A percentile compares a stretch with the other conserved stretches of the same genome.
Evolutionary conservation across 35 echinoderm and acorn worm species (phyloP).

Genomic region (Ptychodera flava): DNA sequence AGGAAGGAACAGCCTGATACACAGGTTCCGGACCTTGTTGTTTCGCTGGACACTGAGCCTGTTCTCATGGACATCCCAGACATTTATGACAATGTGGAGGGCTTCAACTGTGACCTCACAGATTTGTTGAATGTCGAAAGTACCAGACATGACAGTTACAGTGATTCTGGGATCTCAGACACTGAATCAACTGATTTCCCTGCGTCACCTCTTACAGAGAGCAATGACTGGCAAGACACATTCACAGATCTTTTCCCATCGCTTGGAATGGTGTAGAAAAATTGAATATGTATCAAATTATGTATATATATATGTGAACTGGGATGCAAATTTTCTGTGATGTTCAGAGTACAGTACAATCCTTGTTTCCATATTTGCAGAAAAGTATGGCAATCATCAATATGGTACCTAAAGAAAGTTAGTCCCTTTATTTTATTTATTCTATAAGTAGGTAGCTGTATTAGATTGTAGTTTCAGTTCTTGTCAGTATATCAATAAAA

Average conservation of each 20-base stretch:
- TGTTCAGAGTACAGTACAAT: too few species aligned
- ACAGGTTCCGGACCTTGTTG: neutral
- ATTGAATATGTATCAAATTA: neutral
- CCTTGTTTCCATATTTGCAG: too few species aligned
- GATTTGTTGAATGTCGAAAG: neutral
- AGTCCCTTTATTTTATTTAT: too few species aligned
- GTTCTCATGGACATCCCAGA: neutral
- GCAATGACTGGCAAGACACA: neutral
- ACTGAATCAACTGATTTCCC: neutral
- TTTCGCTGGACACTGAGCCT: neutral
- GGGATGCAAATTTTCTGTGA: too few species aligned
- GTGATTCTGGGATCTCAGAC: slow-evolving; percentile 12
- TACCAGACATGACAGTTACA: neutral
- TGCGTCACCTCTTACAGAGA: neutral
- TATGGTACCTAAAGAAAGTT: too few species aligned
- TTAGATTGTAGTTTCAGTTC: too few species aligned
- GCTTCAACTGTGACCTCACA: slow-evolving; percentile 4
- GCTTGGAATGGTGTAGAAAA: neutral
- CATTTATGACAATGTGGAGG: neutral
- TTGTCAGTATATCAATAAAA: too few species aligned
- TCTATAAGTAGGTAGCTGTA: too few species aligned
- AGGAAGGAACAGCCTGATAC: neutral
- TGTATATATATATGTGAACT: too few species aligned
- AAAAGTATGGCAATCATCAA: too few species aligned
- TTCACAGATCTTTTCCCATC: slow-evolving; percentile 19